These are phyloP conservation scores for Didymodactylos carnosus DNA, from an alignment of 2,888 invertebrate genomes.

Conservation along the genomic window DNA sequence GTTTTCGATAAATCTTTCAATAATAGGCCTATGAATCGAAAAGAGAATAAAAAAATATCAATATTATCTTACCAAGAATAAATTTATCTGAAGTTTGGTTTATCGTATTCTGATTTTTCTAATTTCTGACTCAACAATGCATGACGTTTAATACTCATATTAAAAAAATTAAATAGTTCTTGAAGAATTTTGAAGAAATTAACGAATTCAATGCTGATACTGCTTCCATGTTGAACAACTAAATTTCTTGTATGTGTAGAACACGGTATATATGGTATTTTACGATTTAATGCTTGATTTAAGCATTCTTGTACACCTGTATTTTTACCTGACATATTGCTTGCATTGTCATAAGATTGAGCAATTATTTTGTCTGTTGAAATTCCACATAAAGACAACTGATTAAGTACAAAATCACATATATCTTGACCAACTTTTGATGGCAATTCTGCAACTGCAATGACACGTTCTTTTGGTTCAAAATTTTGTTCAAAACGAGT, in stretches of 20 bases:
- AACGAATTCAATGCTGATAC: not conserved
- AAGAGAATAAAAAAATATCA: too few species aligned
- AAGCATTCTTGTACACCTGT: not conserved
- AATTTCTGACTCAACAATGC: too few species aligned
- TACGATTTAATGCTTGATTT: not conserved
- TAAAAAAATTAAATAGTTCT: not conserved
- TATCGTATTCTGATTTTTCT: too few species aligned
- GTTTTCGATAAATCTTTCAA: not conserved
- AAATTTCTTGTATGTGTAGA: not conserved
- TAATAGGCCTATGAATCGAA: not conserved
- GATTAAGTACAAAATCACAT: not conserved
- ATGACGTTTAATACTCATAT: too few species aligned
- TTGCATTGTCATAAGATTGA: slow-evolving; percentile 1
- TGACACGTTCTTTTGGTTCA: not conserved
- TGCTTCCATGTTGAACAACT: not conserved
- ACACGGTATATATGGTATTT: not conserved
- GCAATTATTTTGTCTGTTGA: not conserved
- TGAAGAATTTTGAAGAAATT: not conserved
- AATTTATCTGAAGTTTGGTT: too few species aligned
- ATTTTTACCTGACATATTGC: not conserved
- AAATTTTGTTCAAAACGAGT: not conserved
- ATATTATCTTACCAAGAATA: too few species aligned
- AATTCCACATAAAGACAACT: not conserved
- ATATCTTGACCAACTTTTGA: not conserved
- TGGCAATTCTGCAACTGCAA: not conserved